Conservation (phyloP, 2,113 vertebrate species). For the Parotia lawesii region DNA sequence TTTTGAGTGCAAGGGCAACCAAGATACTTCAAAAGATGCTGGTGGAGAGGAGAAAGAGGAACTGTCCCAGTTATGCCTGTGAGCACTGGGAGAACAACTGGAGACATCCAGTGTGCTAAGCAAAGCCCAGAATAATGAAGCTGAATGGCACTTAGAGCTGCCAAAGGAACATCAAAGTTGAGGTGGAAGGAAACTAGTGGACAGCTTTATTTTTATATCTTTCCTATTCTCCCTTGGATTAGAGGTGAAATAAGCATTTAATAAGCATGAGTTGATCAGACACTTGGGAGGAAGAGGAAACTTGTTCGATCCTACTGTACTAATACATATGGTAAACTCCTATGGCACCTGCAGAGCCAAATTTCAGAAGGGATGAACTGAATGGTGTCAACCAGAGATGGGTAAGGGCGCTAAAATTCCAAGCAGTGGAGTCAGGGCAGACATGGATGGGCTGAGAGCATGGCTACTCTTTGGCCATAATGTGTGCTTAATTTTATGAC, state of each 20-base stretch:
- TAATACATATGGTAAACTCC: background rate
- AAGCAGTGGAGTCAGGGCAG: background rate
- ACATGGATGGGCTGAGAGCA: background rate
- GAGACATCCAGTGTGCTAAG: background rate
- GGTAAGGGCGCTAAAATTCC: background rate
- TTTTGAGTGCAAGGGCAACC: background rate
- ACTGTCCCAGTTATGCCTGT: background rate
- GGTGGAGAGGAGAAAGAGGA: background rate
- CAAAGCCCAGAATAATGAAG: background rate
- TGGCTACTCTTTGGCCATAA: accelerated
- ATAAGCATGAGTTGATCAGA: background rate
- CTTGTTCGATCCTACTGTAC: background rate
- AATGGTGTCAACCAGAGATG: background rate
- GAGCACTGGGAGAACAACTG: background rate
- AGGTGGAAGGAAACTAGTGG: background rate
- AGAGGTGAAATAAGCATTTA: background rate
- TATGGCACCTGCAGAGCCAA: background rate
- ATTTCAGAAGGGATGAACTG: background rate
- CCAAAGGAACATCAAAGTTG: background rate
- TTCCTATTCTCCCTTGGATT: background rate
- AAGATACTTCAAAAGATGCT: background rate
- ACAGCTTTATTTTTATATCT: background rate
- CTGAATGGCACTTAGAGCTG: background rate
- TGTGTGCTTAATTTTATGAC: background rate
- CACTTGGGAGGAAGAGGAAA: background rate